Evolutionary conservation across 2,797 vertebrate genomes (phyloP).

Genomic region (Gobio occitaniae): DNA sequence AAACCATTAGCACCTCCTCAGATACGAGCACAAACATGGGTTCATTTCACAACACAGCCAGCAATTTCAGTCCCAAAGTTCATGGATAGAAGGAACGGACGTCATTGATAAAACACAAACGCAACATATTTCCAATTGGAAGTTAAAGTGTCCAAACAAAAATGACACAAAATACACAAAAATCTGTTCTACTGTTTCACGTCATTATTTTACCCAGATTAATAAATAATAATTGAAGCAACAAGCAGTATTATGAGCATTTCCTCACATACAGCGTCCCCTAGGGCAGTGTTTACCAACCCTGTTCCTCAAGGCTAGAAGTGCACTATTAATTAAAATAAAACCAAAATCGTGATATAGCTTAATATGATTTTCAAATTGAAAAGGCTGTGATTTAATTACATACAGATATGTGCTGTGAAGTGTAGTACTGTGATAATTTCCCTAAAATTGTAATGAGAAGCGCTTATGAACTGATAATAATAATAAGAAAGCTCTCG

Average conservation of each 20-base stretch:
- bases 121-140: not conserved
- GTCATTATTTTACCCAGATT: not conserved
- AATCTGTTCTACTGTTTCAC: not conserved
- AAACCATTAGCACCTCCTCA: slow-evolving; percentile 33
- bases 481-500: not conserved
- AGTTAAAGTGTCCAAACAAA: not conserved
- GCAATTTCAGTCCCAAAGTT: not conserved
- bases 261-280: not conserved
- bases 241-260: not conserved
- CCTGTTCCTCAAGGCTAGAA: not conserved
- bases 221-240: not conserved
- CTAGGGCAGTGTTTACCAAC: not conserved
- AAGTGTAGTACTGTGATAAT: not conserved
- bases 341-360: not conserved
- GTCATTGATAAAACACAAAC: not conserved
- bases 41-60: not conserved
- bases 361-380: not conserved
- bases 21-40: not conserved
- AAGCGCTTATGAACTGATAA: not conserved
- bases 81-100: not conserved
- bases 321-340: not conserved
- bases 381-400: not conserved
- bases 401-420: not conserved
- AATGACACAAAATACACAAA: not conserved
- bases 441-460: not conserved